Percentiles rank a stretch among this genome's conserved stretches.
Evolutionary conservation across 2,797 vertebrate genomes (phyloP).

Genomic region (Coccyzus lansbergi): DNA sequence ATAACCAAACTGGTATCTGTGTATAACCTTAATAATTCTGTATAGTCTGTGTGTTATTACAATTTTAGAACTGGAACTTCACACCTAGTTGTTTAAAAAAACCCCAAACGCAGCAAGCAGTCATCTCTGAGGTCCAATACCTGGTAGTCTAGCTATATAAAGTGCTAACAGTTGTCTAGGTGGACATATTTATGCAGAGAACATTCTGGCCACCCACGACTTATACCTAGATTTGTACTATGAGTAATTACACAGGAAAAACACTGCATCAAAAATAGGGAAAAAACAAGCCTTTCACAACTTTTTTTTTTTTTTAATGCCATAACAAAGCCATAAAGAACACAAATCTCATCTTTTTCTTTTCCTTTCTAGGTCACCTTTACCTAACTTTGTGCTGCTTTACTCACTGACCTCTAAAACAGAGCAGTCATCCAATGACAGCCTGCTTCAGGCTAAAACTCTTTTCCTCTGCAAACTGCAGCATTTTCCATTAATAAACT

Average conservation of each 20-base stretch:
- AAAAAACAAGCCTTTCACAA: neutral
- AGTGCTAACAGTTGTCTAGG: neutral
- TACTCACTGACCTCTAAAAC: neutral
- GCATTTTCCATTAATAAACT: neutral
- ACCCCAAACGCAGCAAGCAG: neutral
- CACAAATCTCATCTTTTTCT: neutral
- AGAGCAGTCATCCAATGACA: slow-evolving; percentile 14
- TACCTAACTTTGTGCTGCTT: slow-evolving; percentile 25
- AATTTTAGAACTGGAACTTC: neutral
- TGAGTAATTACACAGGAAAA: neutral
- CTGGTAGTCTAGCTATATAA: neutral
- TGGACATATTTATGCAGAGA: neutral
- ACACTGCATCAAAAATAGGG: neutral
- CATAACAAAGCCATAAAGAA: neutral
- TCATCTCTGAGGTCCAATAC: neutral
- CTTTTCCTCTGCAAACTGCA: neutral
- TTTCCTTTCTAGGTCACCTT: slow-evolving; percentile 35
- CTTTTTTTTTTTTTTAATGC: neutral
- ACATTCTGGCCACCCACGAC: neutral
- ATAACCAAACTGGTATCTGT: neutral
- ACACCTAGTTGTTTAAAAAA: neutral
- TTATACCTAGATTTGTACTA: neutral
- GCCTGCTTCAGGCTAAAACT: slow-evolving; percentile 10
- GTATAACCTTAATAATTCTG: neutral
- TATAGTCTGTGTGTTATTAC: neutral